Conservation (phyloP, 2,888 invertebrate species). For the Synergus itoensis region DNA sequence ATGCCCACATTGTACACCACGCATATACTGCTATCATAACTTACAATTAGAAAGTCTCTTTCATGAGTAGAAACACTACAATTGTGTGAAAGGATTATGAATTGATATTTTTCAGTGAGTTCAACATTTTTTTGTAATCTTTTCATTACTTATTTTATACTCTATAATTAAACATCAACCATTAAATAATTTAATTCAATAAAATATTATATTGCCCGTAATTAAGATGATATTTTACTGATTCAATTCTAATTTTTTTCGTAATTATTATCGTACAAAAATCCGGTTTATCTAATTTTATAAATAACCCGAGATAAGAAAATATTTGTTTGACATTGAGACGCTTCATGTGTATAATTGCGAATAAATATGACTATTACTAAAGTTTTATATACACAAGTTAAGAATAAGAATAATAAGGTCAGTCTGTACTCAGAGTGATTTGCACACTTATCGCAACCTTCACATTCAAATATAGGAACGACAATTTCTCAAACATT, state of each 20-base stretch:
- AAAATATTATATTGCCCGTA: too few relatives aligned
- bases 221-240: too few relatives aligned
- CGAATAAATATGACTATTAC: not conserved
- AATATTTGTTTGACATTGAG: not conserved
- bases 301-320: not conserved
- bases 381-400: not conserved
- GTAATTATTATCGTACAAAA: too few relatives aligned
- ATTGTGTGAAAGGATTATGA: conserved; percentile 16
- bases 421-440: conserved; percentile 20
- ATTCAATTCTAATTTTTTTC: too few relatives aligned
- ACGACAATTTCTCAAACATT: not conserved
- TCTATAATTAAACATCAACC: not conserved
- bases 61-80: conserved; percentile 27
- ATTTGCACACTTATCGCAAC: conserved; percentile 35
- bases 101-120: not conserved
- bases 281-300: too few relatives aligned
- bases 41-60: conserved; percentile 35
- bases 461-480: conserved; percentile 35
- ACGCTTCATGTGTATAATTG: not conserved
- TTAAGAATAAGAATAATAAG: conserved; percentile 12
- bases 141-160: not conserved
- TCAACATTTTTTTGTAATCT: not conserved
- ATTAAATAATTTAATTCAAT: too few relatives aligned
- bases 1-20: conserved; percentile 7
- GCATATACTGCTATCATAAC: conserved; percentile 37